Evolutionary conservation across 2,888 invertebrate species (phyloP), one percentile per base, ranked within the genome.

Genomic region (Chirona hameri): DNA sequence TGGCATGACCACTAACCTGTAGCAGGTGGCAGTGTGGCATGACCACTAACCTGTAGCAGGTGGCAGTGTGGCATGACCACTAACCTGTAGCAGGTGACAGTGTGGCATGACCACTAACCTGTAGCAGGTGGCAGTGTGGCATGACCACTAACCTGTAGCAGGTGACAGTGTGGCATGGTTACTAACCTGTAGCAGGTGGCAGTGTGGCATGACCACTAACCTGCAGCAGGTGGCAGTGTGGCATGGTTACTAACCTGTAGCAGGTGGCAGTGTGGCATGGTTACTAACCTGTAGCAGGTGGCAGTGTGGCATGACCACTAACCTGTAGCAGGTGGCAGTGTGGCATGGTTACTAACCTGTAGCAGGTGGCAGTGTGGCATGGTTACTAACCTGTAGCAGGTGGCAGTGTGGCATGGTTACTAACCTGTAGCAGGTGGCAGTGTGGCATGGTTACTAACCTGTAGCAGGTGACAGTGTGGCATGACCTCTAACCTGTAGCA

Each of bases 51-150:
- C 21, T 21, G 10, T 7, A 65, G 10, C 21, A 57, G 57, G 57
- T n/a, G 65, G 3, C n/a, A n/a, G 65, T n/a, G 65, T n/a, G 65
- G 39, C 39, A 39, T 5, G 4, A 39, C 39, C n/a, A 65, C 65
- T n/a, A 65, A 21, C 65, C 21, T 21, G 10, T 7, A 65, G 10
- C 21, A 57, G 57, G 57, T 24, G 65, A 0, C n/a, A n/a, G 65
- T n/a, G 65, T n/a, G 65, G 7, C 39, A 39, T 39, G 4, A 39
- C 1, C 21, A 24, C 65, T n/a, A 12, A 65, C 65, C 65, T 79
- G 79, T 7, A 99, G 91, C 82, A 99, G 91, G 87, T 99, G 99
- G 87, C 98, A 98, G 0, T 98, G 97, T 93, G 89, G 99, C 99
- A 87, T 97, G 96, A 90, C 94, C 93, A 39, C 95, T 98, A 31